Evolutionary conservation across 92 coral and sea anemone species (phyloP), one percentile per base, ranked within the genome.

Genomic region (Virgularia gustaviana): DNA sequence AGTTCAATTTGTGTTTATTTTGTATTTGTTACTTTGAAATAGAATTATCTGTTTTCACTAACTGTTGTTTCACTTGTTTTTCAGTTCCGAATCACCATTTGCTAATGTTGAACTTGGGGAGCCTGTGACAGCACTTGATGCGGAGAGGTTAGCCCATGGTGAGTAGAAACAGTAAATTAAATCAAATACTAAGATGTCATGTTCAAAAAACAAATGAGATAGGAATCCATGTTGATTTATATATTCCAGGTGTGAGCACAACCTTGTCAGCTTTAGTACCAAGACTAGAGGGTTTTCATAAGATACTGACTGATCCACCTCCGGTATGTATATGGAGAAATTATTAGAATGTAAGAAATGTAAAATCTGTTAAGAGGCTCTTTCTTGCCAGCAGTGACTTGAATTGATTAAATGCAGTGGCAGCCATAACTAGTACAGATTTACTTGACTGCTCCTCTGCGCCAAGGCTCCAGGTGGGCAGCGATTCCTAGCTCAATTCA

Each of bases 101-200:
- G 53, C 75, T 11, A 91, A 95, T 60, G 81, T 85, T 22, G 97
- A 91, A 74, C 87, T 90, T 27, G 98, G 90, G 65, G 98, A 89
- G 75, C 96, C 96, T 32, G 88, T 92, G 96, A 92, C 98, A 24
- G 96, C 96, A 7, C 70, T 92, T 71, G 96, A 92, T 82, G 94
- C 98, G 13, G 96, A 89, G 68, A 81, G 98, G 53, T 80, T 92
- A 20, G 96, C 98, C 10, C 98, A 92, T 72, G 98, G 98, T 92
- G 72, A 29, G 24, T 1, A 37, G 6, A n/a, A n/a, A n/a, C n/a
- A n/a, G n/a, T n/a, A n/a, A n/a, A n/a, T n/a, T n/a, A n/a, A n/a
- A n/a, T n/a, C n/a, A n/a, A n/a, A n/a, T n/a, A n/a, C n/a, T n/a
- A n/a, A n/a, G n/a, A n/a, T n/a, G n/a, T n/a, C n/a, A n/a, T n/a